Conservation (phyloP, 2,888 invertebrate species). For the Apamea monoglypha region DNA sequence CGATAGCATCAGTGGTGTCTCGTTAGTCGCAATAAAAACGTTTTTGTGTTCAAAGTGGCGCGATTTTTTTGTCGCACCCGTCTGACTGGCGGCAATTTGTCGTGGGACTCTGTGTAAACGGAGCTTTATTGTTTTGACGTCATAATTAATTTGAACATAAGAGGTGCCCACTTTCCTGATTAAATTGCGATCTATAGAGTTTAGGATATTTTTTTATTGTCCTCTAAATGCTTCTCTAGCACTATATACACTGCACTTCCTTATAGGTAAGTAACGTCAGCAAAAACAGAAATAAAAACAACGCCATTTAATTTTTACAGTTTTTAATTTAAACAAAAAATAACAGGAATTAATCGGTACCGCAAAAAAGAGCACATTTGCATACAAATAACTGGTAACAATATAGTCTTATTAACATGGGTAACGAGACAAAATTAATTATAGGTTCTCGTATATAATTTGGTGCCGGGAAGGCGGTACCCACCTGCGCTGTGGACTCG, state of each 20-base stretch:
- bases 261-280: background rate
- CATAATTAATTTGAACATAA: conserved; percentile 56
- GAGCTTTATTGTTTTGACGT: conserved; percentile 61
- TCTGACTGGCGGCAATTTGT: conserved; percentile 86
- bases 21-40: conserved; percentile 87
- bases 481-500: conserved; percentile 52
- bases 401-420: conserved; percentile 62
- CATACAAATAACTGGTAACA: conserved; percentile 64
- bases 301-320: background rate
- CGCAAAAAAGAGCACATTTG: conserved; percentile 55
- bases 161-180: background rate
- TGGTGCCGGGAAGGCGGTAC: conserved; percentile 59
- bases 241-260: background rate
- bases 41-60: conserved; percentile 83
- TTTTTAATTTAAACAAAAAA: conserved; percentile 33
- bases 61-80: conserved; percentile 86
- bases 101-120: conserved; percentile 74
- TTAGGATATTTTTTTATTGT: background rate
- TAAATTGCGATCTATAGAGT: background rate
- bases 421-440: conserved; percentile 68
- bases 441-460: conserved; percentile 60
- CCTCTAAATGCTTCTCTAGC: background rate
- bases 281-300: conserved; percentile 15
- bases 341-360: conserved; percentile 47
- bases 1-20: conserved; percentile 86